A percentile compares a stretch with the other conserved stretches of the same genome.
These are phyloP conservation scores for Zaprionus inermis DNA, from an alignment of 1,140 invertebrate genomes.

Conservation along the genomic window DNA sequence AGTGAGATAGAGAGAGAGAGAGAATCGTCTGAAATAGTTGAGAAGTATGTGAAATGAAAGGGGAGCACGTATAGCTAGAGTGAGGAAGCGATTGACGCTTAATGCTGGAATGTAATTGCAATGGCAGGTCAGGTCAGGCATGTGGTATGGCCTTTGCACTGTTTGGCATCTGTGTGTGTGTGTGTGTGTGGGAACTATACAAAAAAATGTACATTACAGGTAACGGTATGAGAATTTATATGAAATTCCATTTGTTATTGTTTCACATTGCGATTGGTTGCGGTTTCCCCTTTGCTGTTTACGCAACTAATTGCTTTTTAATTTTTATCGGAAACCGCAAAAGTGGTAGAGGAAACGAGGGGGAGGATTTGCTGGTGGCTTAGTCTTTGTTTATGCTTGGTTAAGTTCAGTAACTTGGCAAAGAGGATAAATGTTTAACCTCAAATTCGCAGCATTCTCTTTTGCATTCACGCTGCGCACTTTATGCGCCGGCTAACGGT, in stretches of 20 bases:
- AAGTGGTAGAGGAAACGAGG: background rate
- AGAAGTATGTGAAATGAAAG: background rate
- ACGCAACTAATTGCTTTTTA: slow-evolving; percentile 76
- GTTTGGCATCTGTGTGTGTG: slow-evolving; percentile 21
- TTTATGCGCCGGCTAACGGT: slow-evolving; percentile 41
- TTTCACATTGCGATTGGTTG: slow-evolving; percentile 58
- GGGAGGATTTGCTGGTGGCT: background rate
- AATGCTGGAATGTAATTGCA: slow-evolving; percentile 46
- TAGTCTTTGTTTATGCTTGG: slow-evolving; percentile 26
- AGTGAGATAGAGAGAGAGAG: background rate
- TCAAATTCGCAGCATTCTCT: slow-evolving; percentile 13
- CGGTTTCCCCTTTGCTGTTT: slow-evolving; percentile 64
- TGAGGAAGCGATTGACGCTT: slow-evolving; percentile 21
- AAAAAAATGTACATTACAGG: slow-evolving; percentile 15
- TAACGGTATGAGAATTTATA: slow-evolving; percentile 48
- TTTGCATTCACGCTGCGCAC: slow-evolving; percentile 19
- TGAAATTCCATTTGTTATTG: slow-evolving; percentile 63
- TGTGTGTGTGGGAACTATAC: background rate
- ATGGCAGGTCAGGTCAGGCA: slow-evolving; percentile 48
- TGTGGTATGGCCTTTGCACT: slow-evolving; percentile 39
- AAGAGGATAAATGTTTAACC: slow-evolving; percentile 38
- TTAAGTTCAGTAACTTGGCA: slow-evolving; percentile 29
- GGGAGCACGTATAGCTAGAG: background rate
- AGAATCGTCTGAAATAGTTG: background rate
- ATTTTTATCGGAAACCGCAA: slow-evolving; percentile 66